Conservation (phyloP, 2,888 invertebrate species). For the Sycophila texana region DNA sequence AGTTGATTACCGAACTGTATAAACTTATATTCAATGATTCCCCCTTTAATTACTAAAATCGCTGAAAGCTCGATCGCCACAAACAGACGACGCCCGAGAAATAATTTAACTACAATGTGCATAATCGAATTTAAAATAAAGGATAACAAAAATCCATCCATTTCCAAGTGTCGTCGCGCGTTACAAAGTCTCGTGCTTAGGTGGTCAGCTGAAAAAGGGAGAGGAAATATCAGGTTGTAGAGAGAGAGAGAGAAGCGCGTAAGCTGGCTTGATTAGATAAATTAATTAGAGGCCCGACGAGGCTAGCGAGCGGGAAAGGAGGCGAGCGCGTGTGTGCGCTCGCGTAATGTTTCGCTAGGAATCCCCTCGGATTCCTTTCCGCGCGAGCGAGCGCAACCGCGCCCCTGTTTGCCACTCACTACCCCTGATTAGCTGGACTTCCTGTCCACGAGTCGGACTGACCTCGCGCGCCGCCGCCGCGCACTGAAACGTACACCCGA, state of each 20-base stretch:
- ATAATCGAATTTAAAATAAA: not conserved
- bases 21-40: too few relatives aligned
- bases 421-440: slow-evolving; percentile 75
- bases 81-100: too few relatives aligned
- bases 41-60: too few relatives aligned
- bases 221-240: not conserved
- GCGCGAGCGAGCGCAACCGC: slow-evolving; percentile 68
- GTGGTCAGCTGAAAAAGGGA: not conserved
- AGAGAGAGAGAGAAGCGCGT: too few relatives aligned
- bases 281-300: slow-evolving; percentile 50
- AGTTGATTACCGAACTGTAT: too few relatives aligned
- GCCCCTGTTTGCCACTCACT: slow-evolving; percentile 76
- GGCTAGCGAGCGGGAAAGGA: not conserved
- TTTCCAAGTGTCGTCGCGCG: not conserved
- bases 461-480: not conserved
- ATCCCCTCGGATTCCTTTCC: slow-evolving; percentile 65
- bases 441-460: slow-evolving; percentile 68
- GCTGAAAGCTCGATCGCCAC: too few relatives aligned
- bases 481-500: not conserved
- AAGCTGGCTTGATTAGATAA: slow-evolving; percentile 53
- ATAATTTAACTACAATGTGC: too few relatives aligned
- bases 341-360: slow-evolving; percentile 47
- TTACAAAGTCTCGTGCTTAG: not conserved
- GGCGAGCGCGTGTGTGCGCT: not conserved
- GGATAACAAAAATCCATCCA: not conserved